Evolutionary conservation across 2,888 invertebrate genomes (phyloP).

Genomic region (Chymomyza amoena): DNA sequence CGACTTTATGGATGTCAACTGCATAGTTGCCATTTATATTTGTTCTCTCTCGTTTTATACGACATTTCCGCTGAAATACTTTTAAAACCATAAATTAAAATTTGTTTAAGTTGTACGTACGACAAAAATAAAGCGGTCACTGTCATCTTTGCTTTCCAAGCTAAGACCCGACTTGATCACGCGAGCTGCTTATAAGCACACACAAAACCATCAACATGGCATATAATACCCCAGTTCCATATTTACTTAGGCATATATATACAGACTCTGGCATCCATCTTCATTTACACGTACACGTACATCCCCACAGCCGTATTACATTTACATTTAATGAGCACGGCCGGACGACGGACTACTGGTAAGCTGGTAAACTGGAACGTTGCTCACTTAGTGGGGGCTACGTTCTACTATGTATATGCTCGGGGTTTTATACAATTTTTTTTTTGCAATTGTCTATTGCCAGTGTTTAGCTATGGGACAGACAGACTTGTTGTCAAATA

Average conservation of each 20-base stretch:
- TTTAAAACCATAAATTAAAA: conserved; percentile 67
- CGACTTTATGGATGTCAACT: conserved; percentile 10
- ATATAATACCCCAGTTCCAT: background rate
- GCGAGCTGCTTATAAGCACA: conserved; percentile 42
- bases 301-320: conserved; percentile 29
- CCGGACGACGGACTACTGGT: conserved; percentile 1
- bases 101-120: conserved; percentile 57
- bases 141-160: conserved; percentile 44
- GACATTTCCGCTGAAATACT: conserved; percentile 64
- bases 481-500: conserved; percentile 51
- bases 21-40: background rate
- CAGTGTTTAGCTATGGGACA: background rate
- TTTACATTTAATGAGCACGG: conserved; percentile 51
- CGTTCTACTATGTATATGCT: background rate
- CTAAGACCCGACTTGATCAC: conserved; percentile 32
- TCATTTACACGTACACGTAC: conserved; percentile 44
- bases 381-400: background rate
- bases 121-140: conserved; percentile 63
- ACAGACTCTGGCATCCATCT: conserved; percentile 43
- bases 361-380: conserved; percentile 11
- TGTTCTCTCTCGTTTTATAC: conserved; percentile 57
- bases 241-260: background rate
- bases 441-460: conserved; percentile 33
- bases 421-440: conserved; percentile 32
- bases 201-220: no score